Conservation (phyloP, 1,140 invertebrate genomes). For the Calosoma granatense region DNA sequence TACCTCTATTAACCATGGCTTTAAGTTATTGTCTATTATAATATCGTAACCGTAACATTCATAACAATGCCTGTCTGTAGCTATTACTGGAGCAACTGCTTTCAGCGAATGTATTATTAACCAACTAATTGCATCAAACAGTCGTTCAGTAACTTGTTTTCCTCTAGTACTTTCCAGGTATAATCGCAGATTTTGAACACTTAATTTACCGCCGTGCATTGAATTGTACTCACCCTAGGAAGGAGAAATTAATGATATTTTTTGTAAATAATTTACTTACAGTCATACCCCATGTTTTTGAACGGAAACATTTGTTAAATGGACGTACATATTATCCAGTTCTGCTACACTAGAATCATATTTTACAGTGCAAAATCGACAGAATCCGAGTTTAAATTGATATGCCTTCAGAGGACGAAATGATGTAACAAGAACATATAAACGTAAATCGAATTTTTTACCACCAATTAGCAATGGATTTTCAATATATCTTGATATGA, state of each 20-base stretch:
- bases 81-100: constrained; percentile 65
- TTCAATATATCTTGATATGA: constrained; percentile 80
- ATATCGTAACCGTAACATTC: constrained; percentile 83
- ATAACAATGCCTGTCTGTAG: constrained; percentile 69
- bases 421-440: constrained; percentile 78
- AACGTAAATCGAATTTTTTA: constrained; percentile 79
- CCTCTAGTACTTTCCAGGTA: constrained; percentile 87
- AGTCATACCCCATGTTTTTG: constrained; percentile 70
- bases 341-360: constrained; percentile 61
- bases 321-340: constrained; percentile 77
- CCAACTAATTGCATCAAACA: constrained; percentile 82
- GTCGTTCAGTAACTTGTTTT: constrained; percentile 71
- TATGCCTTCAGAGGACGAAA: constrained; percentile 74
- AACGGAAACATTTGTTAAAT: constrained; percentile 80
- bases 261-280: not conserved
- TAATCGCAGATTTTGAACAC: constrained; percentile 78
- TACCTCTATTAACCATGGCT: constrained; percentile 72
- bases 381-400: constrained; percentile 69
- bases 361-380: constrained; percentile 76
- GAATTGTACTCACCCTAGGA: constrained; percentile 85
- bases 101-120: constrained; percentile 77
- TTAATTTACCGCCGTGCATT: constrained; percentile 90
- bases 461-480: constrained; percentile 81
- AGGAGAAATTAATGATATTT: not conserved
- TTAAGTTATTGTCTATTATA: constrained; percentile 73